Percentiles rank a stretch among this genome's conserved stretches.
Conservation (phyloP, 2,113 vertebrate genomes). For the Calypte anna region DNA sequence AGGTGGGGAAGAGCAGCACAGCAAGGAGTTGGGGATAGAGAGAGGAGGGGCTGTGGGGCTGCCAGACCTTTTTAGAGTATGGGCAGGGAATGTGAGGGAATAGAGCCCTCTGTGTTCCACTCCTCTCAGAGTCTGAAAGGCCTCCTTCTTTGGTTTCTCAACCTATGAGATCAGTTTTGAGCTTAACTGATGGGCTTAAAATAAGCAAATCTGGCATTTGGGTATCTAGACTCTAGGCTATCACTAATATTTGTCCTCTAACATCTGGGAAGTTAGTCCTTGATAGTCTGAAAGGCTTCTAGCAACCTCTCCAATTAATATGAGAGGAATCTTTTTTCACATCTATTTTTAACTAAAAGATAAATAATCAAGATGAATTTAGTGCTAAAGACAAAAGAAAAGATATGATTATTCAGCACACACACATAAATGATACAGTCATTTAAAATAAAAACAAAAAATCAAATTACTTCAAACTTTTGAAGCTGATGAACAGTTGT, state of each 20-base stretch:
- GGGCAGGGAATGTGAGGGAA: no score
- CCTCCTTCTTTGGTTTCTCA: no score
- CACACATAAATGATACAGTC: neutral
- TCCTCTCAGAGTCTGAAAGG: no score
- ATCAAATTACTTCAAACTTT: neutral
- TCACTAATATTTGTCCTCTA: neutral
- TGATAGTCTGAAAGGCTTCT: neutral
- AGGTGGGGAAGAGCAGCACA: no score
- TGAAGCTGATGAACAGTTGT: neutral
- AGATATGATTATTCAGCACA: neutral
- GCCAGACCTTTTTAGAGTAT: no score
- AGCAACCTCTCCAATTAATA: neutral
- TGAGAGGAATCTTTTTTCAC: neutral
- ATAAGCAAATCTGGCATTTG: neutral
- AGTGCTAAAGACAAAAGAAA: neutral
- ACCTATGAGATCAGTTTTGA: neutral
- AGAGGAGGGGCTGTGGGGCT: no score
- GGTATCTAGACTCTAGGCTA: neutral
- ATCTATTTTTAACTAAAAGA: neutral
- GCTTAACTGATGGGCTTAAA: neutral
- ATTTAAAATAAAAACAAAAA: neutral
- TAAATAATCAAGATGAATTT: neutral
- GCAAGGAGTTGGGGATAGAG: no score
- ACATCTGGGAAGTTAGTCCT: neutral
- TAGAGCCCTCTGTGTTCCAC: no score